phyloP scores from a whole-genome alignment of 2,888 invertebrate species.

The Mactromeris polynyma region DNA sequence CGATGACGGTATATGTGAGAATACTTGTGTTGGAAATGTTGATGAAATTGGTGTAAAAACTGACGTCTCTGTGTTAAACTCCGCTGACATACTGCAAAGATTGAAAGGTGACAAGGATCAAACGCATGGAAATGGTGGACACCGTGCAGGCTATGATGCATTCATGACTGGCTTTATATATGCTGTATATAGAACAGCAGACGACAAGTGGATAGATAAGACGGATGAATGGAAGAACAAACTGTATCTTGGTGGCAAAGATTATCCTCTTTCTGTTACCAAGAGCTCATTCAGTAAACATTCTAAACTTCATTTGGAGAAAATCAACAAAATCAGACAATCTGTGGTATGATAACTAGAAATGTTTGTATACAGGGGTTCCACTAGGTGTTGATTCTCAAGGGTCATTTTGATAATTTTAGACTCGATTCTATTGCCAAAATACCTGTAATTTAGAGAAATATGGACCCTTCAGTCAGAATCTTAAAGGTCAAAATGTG shows the following conservation, averaged over 20 bases:
- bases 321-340: slow-evolving; percentile 67
- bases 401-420: no score
- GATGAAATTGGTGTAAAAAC: slow-evolving; percentile 11
- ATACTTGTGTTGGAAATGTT: not conserved
- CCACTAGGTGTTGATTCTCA: no score
- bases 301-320: slow-evolving; percentile 82
- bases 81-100: slow-evolving; percentile 35
- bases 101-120: slow-evolving; percentile 22
- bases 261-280: slow-evolving; percentile 85
- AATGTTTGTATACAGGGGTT: no score
- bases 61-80: not conserved
- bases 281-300: slow-evolving; percentile 85
- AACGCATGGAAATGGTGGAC: slow-evolving; percentile 79
- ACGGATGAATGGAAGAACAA: slow-evolving; percentile 84
- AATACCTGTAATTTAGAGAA: no score
- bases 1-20: not conserved
- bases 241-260: slow-evolving; percentile 87
- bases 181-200: slow-evolving; percentile 77
- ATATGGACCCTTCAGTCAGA: no score
- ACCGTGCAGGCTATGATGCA: slow-evolving; percentile 88
- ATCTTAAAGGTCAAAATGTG: no score
- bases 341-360: not conserved
- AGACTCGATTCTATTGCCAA: no score
- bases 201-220: slow-evolving; percentile 56
- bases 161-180: slow-evolving; percentile 88